Evolutionary conservation across 2,113 vertebrate genomes (phyloP), one percentile per base, ranked within the genome.

Genomic region (Nesoenas mayeri): DNA sequence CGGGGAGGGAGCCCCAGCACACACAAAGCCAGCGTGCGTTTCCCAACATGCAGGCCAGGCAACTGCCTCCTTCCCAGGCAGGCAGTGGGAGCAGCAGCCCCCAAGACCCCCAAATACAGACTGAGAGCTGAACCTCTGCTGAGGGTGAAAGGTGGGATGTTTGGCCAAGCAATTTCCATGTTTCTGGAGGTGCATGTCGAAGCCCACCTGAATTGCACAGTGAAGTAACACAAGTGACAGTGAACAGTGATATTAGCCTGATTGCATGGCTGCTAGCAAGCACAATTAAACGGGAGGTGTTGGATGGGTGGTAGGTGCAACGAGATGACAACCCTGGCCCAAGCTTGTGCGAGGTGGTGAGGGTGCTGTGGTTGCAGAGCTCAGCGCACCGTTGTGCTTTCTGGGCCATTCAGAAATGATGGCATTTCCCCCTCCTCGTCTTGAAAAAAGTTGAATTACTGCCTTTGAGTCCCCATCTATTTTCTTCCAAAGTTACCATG

Each of bases 401-500:
- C 80, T 66, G 93, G 78, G 77, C 69, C 85, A 13, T 86, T 84
- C 77, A 96, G 91, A 95, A 96, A 97, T 85, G 91, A 96, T 95
- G 94, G 93, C 93, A 96, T 97, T 97, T 97, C 96, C 97, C 96
- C 85, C 96, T 97, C 94, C 95, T 91, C 79, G 9, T 72, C 94
- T 77, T 95, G 97, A 95, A 97, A 97, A 98, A 96, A 97, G 97
- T 96, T 96, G 95, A 98, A 98, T 98, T 97, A 95, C 95, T 94
- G 95, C 96, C 98, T 98, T 98, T 99, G 97, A 98, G 96, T 82
- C 87, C 65, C 88, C 92, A 80, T 95, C 98, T 97, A 97, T 98
- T 97, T 98, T 95, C 78, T 74, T 96, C 88, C 94, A 97, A 98
- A 98, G 98, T 98, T 98, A 98, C 98, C 98, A 94, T 99, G 98